Evolutionary conservation across 1,140 invertebrate species (phyloP), one percentile per base, ranked within the genome.

Genomic region (Pogonus chalceus): DNA sequence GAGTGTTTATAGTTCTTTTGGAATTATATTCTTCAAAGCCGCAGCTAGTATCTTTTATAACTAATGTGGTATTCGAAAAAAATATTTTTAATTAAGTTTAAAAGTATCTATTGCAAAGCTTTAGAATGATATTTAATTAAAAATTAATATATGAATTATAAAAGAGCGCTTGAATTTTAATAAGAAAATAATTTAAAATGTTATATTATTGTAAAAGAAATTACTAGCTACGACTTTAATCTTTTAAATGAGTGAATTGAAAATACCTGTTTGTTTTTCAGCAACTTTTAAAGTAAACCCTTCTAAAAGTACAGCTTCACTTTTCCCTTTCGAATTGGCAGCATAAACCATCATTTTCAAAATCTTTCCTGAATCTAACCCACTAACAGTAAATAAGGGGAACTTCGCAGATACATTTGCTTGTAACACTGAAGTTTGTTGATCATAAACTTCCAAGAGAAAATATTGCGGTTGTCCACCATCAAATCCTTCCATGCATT

Each of bases 401-500:
- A 76, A 78, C 53, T 74, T 78, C 16, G 81, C 79, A n/a, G 82
- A 82, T 12, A 83, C 73, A 66, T 87, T 88, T 2, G 77, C 79
- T 60, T 80, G 74, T 1, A 86, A 72, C n/a, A 74, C 63, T 1
- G 76, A 77, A 20, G 73, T 84, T 53, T 79, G 75, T 55, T 81
- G 76, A 66, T 89, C 85, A 65, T 78, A 85, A 35, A 88, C 80
- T 70, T 88, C 85, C 53, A 86, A 70, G 12, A 83, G 70, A 65
- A 88, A 88, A 63, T 77, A 75, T 61, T 84, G 82, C 0, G 77
- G 74, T 58, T 83, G 79, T 16, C 86, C 86, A 12, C 87, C 88
- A 66, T 91, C 86, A 62, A 90, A 91, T 20, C 87, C 87, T 72
- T 83, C 83, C 23, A 78, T 71, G 67, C 88, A 90, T 62, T 87